These are phyloP conservation scores for Julus scanicus DNA, from an alignment of 2,888 invertebrate species.

Conservation along the genomic window DNA sequence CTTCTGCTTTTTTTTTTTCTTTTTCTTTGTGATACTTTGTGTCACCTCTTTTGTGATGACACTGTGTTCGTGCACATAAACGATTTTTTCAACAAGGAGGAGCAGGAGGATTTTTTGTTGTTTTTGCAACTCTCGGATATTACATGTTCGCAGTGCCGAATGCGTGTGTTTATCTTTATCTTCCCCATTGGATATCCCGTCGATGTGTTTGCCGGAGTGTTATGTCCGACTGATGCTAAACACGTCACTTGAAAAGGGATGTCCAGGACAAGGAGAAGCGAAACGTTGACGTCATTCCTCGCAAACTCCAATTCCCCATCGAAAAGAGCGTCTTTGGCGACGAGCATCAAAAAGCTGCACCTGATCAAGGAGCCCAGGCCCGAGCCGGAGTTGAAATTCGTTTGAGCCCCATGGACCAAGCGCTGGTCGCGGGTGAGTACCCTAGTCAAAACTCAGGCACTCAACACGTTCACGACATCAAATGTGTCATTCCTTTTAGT, in stretches of 20 bases:
- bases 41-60: too few species aligned
- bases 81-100: too few species aligned
- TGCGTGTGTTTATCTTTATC: not conserved
- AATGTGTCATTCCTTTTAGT: too few species aligned
- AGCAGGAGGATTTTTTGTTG: not conserved
- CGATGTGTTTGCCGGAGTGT: not conserved
- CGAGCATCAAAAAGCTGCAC: not conserved
- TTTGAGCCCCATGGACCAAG: slow-evolving; percentile 17
- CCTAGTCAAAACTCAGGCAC: not conserved
- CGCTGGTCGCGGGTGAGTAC: slow-evolving; percentile 28
- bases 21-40: too few species aligned
- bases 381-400: not conserved
- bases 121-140: not conserved
- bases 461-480: too few species aligned
- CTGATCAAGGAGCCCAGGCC: not conserved
- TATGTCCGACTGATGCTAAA: not conserved
- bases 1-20: too few species aligned
- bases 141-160: not conserved
- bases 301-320: not conserved
- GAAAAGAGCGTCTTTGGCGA: not conserved
- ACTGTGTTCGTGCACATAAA: too few species aligned
- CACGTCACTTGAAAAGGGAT: not conserved
- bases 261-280: not conserved
- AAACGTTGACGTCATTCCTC: slow-evolving; percentile 4
- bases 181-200: not conserved